A percentile compares a stretch with the other conserved stretches of the same genome.
phyloP scores from a whole-genome alignment of 2,888 invertebrate species.

The Chrysodeixis includens region DNA sequence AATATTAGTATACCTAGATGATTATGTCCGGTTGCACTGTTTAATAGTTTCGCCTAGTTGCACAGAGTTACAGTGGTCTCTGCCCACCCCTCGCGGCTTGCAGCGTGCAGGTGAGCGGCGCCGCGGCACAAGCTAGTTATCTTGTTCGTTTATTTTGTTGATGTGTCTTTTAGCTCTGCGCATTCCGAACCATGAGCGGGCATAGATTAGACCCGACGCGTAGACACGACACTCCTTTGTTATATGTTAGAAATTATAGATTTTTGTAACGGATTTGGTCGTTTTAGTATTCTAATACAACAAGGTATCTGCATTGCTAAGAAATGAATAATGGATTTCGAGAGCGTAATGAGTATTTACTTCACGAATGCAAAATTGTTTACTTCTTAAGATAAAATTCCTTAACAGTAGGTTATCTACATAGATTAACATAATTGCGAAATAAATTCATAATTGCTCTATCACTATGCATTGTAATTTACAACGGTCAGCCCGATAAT shows the following conservation, averaged over 20 bases:
- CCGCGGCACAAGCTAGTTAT: constrained; percentile 68
- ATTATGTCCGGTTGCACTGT: no score
- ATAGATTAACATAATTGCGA: neutral
- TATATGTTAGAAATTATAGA: neutral
- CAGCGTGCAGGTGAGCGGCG: constrained; percentile 52
- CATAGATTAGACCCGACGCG: constrained; percentile 63
- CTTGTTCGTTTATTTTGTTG: constrained; percentile 83
- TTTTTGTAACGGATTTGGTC: neutral
- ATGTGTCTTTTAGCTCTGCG: constrained; percentile 82
- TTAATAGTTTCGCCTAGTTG: no score
- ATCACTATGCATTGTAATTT: neutral
- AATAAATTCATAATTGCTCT: neutral
- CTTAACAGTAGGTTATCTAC: neutral
- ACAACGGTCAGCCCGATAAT: neutral
- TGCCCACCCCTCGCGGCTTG: constrained; percentile 42
- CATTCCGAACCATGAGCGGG: constrained; percentile 77
- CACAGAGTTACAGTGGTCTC: constrained; percentile 15
- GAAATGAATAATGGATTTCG: no score
- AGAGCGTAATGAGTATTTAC: no score
- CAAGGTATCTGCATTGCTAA: no score
- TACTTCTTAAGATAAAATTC: neutral
- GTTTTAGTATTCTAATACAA: no score
- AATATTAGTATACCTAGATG: no score
- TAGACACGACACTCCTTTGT: constrained; percentile 16
- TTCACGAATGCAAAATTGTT: no score